phyloP scores from a whole-genome alignment of 2,113 vertebrate genomes.

The Theropithecus gelada region DNA sequence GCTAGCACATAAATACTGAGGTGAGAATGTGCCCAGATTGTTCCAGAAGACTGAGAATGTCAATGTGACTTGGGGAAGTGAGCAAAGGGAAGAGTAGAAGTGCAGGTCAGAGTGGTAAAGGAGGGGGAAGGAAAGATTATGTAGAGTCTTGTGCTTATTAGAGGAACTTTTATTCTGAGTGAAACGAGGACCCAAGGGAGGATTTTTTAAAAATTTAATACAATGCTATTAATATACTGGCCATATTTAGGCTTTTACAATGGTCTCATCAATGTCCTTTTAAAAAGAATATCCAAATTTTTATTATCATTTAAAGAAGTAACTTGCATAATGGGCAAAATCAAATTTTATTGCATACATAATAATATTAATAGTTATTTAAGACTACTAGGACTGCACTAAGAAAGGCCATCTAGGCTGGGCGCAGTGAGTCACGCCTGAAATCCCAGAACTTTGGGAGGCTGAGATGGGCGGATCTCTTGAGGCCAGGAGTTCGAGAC shows the following conservation, averaged over 20 bases:
- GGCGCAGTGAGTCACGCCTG: accelerated
- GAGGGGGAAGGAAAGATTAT: too few relatives aligned
- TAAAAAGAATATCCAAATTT: background rate
- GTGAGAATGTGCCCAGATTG: background rate
- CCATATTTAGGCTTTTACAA: constrained; percentile 20
- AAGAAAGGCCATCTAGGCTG: background rate
- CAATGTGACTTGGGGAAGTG: background rate
- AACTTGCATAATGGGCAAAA: constrained; percentile 6
- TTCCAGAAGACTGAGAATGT: background rate
- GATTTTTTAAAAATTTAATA: background rate
- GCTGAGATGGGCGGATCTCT: too few relatives aligned
- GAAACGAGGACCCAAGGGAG: background rate
- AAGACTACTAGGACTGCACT: background rate
- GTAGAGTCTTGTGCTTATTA: background rate
- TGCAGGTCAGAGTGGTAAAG: background rate
- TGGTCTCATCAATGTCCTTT: background rate
- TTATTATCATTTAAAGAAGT: constrained; percentile 33
- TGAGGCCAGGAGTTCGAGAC: too few relatives aligned
- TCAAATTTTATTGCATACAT: constrained; percentile 7
- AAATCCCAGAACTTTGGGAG: too few relatives aligned
- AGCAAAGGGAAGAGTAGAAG: background rate
- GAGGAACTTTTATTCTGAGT: background rate
- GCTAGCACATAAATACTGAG: background rate
- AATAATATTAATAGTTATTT: constrained; percentile 13
- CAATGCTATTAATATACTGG: background rate